Conservation (phyloP, 2,888 invertebrate species). For the Germaria angustata region DNA sequence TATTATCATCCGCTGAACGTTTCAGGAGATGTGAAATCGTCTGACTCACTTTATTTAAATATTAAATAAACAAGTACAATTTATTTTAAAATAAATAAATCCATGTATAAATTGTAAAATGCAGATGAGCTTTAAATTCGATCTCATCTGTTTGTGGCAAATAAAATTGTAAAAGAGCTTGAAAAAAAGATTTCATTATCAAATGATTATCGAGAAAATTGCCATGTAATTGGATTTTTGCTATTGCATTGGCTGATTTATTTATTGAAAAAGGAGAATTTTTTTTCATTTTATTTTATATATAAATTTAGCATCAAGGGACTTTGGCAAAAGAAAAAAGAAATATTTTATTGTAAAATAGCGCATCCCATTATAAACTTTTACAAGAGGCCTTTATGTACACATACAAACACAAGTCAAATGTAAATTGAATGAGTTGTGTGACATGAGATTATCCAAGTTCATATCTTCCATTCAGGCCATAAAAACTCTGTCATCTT, state of each 20-base stretch:
- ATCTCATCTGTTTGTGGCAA: constrained; percentile 62
- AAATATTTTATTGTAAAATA: no score
- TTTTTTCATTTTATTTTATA: neutral
- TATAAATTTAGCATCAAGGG: no score
- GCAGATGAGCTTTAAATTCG: constrained; percentile 57
- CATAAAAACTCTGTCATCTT: no score
- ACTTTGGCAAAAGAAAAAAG: no score
- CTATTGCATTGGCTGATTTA: constrained; percentile 25
- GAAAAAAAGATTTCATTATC: constrained; percentile 52
- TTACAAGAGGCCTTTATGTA: no score
- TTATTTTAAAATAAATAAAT: neutral
- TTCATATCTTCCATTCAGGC: no score
- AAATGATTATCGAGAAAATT: constrained; percentile 64
- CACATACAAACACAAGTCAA: no score
- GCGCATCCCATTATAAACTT: no score
- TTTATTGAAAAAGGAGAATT: constrained; percentile 1
- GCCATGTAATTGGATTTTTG: constrained; percentile 65
- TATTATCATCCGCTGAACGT: no score
- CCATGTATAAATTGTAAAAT: neutral
- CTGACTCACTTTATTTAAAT: constrained; percentile 30
- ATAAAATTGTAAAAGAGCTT: constrained; percentile 38
- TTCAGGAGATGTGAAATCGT: neutral
- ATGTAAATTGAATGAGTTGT: no score
- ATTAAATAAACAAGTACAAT: neutral
- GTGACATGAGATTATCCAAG: no score